Base-by-base conservation (phyloP, 2,888 invertebrate species). In the Ceramica pisi region DNA sequence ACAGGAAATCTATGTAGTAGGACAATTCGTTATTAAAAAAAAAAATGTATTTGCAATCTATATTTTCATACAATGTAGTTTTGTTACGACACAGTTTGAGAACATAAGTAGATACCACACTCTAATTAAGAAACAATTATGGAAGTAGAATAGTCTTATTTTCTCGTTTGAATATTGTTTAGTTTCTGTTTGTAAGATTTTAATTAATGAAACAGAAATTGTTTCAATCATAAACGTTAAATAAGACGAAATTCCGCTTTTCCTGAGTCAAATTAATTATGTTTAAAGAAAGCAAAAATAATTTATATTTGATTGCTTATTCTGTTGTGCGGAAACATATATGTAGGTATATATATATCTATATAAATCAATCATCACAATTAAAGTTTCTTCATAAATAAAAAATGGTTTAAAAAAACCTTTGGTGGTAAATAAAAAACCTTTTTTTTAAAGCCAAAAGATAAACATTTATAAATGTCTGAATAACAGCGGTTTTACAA, bases 131-230 rank as follows among this genome's bases (percentile, higher is more conserved):
- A 56, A 65, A 57, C 26, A 51, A 46, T 61, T 41, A 31, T 2
- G 21, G 16, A 56, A 41, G 14, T 7, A 2, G 9, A 66, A 26
- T 21, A 50, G 5, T 55, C 6, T 6, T 12, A 61, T 31, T 78
- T 61, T 26, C 23, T 56, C n/a, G 16, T 67, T 57, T 23, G 56
- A 44, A 46, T 7, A 26, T 60, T 53, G 51, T 1, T 19, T 19
- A 44, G 14, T 76, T 68, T 55, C n/a, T 63, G 35, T 78, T 53
- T 59, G 26, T 4, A 38, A 53, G 19, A 72, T 7, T 64, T 64
- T 64, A 55, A 78, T 71, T 44, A 51, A 50, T 60, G 41, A 38
- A 69, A 63, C 9, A 21, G 4, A 59, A 53, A 26, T 64, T 56
- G 10, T 71, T 61, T 46, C n/a, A 57, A 57, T 61, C 31, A 44